Evolutionary conservation across 2,113 vertebrate species (phyloP), one percentile per base, ranked within the genome.

Genomic region (Brienomyrus longianalis): DNA sequence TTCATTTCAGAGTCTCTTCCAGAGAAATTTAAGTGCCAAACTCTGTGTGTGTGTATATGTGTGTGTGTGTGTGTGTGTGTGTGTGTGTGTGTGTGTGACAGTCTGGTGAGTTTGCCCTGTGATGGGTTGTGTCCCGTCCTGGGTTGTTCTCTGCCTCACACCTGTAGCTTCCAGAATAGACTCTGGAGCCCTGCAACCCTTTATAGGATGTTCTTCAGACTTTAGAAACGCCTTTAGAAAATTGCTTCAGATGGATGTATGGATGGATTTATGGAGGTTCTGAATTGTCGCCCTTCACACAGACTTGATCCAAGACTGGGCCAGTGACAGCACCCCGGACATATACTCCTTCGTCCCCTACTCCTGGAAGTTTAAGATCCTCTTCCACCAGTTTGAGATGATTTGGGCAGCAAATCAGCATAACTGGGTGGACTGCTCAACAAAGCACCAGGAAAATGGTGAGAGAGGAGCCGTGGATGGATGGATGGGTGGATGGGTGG

Each of bases 341-440:
- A 98, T 99, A 90, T 99, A 98, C 94, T 99, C 98, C 1, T 99
- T 99, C 92, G 98, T 99, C 77, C 98, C 98, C 0, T 99, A 99
- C 91, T 97, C 97, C 23, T 99, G 98, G 98, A 98, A 97, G 92
- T 98, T 99, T 92, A 99, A 99, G 95, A 91, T 99, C 39, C 97
- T 99, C 94, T 99, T 99, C 94, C 98, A 99, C 95, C 98, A 99
- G 83, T 99, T 99, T 94, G 98, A 99, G 95, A 99, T 99, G 98
- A 97, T 99, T 91, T 99, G 98, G 98, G 98, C 98, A 6, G 98
- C 98, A 89, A 99, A 99, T 95, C 98, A 99, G 66, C 98, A 99
- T 92, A 99, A 99, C 92, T 99, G 98, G 98, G 97, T 99, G 15
- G 98, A 99, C 91, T 99, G 98, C 92, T 99, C 98, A 89, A 99